Base-by-base conservation (phyloP, 2,888 invertebrate genomes). In the Trichacis sp. region DNA sequence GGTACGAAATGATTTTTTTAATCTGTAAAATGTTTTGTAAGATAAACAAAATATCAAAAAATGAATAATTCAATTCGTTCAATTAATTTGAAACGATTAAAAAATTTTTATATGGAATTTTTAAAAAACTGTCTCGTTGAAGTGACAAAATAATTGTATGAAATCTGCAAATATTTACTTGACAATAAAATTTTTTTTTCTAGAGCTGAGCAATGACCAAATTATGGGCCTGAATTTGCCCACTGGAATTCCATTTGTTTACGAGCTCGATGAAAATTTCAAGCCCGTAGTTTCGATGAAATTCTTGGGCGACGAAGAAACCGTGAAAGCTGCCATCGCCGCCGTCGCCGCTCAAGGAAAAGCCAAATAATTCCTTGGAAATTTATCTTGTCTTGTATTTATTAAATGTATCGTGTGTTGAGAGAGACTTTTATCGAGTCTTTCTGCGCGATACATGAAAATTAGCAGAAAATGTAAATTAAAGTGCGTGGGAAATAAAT, bases 181-280 rank as follows among this genome's bases (percentile, higher is more conserved):
- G 24, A 24, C 8, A 24, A 8, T 24, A 24, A 24, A 24, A 5
- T 3, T 24, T 24, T 24, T 24, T 40, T 64, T 77, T 78, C 29
- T 70, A 87, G 86, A 86, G 63, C 79, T 90, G 78, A 85, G 85
- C 45, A 88, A 89, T 66, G 87, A 88, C 11, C 85, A 85, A 61
- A 89, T 90, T 50, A 88, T 89, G 88, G 84, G 83, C 15, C 78
- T 90, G 8, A 89, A 90, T 78, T 79, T 90, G 30, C 90, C 89
- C 6, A 89, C 89, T 62, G 90, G 89, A 53, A 89, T 90, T 72
- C 90, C 90, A 38, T 90, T 90, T 73, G 86, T 88, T 11, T 90
- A 89, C 70, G 87, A 87, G 66, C 76, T 90, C 71, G 88, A 89
- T 71, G 86, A 86, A 45, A 85, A 88, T 65, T 81, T 88, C 70